Conservation (phyloP, 2,797 vertebrate genomes). For the Tangara arthus region DNA sequence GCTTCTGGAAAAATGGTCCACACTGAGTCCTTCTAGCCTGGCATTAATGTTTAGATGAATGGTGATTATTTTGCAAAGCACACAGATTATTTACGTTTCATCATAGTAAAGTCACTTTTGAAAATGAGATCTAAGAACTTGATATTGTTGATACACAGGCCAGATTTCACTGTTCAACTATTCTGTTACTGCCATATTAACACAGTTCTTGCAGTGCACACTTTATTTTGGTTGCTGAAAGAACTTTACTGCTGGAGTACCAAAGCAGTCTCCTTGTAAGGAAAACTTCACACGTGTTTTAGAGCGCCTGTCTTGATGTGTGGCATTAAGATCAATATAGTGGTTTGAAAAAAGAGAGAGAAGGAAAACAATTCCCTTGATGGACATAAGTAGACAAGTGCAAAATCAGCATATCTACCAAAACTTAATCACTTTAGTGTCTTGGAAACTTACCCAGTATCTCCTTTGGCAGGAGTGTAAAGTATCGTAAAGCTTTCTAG, state of each 20-base stretch:
- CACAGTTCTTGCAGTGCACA: neutral
- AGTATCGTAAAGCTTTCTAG: neutral
- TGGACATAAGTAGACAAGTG: neutral
- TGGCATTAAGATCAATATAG: neutral
- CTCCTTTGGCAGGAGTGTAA: neutral
- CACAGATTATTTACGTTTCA: neutral
- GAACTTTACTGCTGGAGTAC: neutral
- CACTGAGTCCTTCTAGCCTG: neutral
- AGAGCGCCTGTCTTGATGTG: neutral
- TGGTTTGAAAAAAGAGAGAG: neutral
- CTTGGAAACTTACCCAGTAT: neutral
- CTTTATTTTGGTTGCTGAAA: neutral
- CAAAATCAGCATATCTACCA: neutral
- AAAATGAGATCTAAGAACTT: neutral
- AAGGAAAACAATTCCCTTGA: neutral
- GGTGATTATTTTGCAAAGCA: neutral
- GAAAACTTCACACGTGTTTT: accelerated
- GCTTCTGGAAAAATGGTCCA: neutral
- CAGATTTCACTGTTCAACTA: neutral
- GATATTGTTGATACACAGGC: neutral
- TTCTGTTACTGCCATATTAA: neutral
- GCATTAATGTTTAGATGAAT: neutral
- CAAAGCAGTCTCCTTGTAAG: neutral
- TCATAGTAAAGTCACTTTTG: neutral
- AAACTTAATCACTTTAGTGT: neutral